Percentiles rank a stretch among this genome's conserved stretches.
Conservation (phyloP, 1,140 invertebrate species). For the Sinonovacula constricta region DNA sequence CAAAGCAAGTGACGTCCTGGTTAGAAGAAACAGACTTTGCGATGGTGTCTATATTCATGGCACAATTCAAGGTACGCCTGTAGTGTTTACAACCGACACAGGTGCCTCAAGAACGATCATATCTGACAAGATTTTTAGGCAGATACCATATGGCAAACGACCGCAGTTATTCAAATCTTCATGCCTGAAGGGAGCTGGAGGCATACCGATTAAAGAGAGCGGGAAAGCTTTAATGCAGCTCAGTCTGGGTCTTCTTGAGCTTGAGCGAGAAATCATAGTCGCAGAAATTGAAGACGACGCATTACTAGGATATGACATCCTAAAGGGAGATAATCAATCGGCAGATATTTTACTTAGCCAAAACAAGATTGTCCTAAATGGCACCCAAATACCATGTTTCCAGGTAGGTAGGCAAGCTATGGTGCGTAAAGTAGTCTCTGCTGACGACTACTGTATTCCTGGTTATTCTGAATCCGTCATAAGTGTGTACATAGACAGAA, state of each 20-base stretch:
- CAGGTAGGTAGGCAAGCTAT: background rate
- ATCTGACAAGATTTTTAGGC: background rate
- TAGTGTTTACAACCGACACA: constrained; percentile 17
- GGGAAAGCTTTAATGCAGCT: constrained; percentile 7
- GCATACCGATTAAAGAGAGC: background rate
- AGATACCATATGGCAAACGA: background rate
- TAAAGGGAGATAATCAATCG: too few relatives aligned
- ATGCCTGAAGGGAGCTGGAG: constrained; percentile 20
- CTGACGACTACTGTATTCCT: constrained; percentile 12
- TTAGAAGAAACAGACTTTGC: background rate
- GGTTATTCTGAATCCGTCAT: background rate
- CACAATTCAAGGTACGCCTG: too few relatives aligned
- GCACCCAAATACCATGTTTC: constrained; percentile 5
- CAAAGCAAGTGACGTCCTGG: background rate
- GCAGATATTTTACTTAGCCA: too few relatives aligned
- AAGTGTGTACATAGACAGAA: background rate
- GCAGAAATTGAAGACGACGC: constrained; percentile 38
- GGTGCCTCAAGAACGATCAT: constrained; percentile 6
- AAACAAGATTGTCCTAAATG: background rate
- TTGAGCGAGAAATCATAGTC: background rate
- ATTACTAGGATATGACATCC: constrained; percentile 3
- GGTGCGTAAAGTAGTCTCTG: background rate
- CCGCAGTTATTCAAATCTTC: background rate
- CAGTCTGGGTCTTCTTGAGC: background rate
- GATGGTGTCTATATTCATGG: background rate